These are phyloP conservation scores for Hystrix brachyura DNA, from an alignment of 2,113 vertebrate genomes.

Conservation along the genomic window DNA sequence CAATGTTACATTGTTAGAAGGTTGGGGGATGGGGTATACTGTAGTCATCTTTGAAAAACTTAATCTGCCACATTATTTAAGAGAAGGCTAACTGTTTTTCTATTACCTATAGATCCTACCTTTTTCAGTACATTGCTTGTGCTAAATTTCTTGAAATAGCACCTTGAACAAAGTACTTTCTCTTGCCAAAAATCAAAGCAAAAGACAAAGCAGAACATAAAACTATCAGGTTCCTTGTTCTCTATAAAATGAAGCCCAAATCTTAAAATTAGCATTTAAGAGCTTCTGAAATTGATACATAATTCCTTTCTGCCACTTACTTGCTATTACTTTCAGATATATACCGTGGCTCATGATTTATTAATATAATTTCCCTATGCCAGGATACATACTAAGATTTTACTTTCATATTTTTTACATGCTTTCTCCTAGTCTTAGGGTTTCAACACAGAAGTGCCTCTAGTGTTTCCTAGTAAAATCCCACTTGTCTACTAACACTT, in stretches of 20 bases:
- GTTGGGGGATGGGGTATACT: background rate
- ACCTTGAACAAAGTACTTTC: background rate
- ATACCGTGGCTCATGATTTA: background rate
- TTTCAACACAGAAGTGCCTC: background rate
- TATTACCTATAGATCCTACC: background rate
- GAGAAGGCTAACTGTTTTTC: background rate
- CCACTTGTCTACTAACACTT: background rate
- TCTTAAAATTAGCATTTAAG: slow-evolving; percentile 20
- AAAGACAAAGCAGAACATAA: background rate
- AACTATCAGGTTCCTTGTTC: background rate
- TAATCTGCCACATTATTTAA: background rate
- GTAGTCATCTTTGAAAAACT: background rate
- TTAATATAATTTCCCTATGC: background rate
- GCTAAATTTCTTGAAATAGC: background rate
- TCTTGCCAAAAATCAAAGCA: slow-evolving; percentile 39
- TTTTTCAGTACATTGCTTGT: background rate
- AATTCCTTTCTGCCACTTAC: background rate
- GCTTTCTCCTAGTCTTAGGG: background rate
- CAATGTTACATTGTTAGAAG: background rate
- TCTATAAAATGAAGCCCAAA: background rate
- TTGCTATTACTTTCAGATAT: background rate
- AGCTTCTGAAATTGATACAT: background rate
- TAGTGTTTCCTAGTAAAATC: background rate
- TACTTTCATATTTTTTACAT: background rate
- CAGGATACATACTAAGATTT: background rate